phyloP scores from a whole-genome alignment of 2,797 vertebrate species.

The Tinamus major region DNA sequence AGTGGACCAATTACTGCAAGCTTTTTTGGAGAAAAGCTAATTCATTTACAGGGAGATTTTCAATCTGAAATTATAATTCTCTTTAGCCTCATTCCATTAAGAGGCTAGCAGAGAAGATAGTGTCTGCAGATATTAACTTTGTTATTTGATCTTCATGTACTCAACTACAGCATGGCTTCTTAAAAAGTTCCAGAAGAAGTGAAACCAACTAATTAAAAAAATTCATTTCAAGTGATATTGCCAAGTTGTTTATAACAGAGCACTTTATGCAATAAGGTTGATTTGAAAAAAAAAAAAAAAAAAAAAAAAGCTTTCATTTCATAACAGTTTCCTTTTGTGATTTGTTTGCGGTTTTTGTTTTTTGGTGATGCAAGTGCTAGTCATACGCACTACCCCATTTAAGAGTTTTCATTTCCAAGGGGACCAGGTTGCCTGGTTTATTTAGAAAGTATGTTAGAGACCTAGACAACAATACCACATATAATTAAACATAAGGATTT shows the following conservation, averaged over 20 bases:
- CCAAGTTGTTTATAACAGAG: neutral
- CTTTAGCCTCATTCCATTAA: neutral
- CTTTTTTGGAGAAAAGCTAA: neutral
- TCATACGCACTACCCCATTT: neutral
- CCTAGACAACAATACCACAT: neutral
- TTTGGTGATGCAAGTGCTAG: neutral
- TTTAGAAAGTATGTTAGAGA: neutral
- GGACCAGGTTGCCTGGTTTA: rapidly evolving
- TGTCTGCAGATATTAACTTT: neutral
- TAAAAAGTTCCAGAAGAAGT: neutral
- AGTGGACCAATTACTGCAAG: neutral
- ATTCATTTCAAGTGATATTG: neutral
- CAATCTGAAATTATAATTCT: neutral
- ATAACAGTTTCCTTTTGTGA: neutral
- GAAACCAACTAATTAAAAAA: neutral
- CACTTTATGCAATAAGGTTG: neutral
- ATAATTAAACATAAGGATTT: neutral
- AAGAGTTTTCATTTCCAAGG: neutral
- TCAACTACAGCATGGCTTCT: neutral
- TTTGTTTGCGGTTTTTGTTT: neutral
- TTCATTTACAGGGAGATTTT: neutral
- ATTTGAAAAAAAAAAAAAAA: neutral
- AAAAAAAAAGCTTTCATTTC: neutral
- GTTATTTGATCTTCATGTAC: neutral
- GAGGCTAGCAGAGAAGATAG: neutral